phyloP scores from a whole-genome alignment of 2,113 vertebrate genomes.

The Atherinomorus stipes region DNA sequence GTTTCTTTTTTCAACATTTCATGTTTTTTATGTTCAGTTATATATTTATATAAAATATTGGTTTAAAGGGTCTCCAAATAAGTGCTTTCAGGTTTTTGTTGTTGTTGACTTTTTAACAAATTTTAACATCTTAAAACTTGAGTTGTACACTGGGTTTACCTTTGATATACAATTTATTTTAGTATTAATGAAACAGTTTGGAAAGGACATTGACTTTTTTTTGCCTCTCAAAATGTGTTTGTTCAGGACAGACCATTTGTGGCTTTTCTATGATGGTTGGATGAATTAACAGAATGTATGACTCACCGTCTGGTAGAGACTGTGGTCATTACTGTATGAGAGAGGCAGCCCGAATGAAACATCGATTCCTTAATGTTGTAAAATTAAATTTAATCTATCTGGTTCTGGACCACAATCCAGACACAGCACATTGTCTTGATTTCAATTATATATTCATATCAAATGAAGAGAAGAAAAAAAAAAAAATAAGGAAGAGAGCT shows the following conservation, averaged over 20 bases:
- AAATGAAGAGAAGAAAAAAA: background rate
- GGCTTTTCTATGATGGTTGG: background rate
- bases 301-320: background rate
- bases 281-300: conserved; percentile 1
- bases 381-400: background rate
- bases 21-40: no score
- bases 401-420: background rate
- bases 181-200: background rate
- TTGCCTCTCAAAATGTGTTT: background rate
- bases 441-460: background rate
- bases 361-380: background rate
- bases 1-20: no score
- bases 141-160: no score
- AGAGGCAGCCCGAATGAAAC: background rate
- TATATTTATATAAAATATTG: no score
- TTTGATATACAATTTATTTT: background rate
- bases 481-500: background rate
- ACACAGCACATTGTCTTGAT: background rate
- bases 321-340: background rate
- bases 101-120: no score
- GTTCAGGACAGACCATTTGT: background rate
- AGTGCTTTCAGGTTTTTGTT: no score
- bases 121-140: no score
- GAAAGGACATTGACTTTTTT: background rate
- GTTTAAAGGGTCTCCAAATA: no score